Conservation (phyloP, 2,113 vertebrate genomes). For the Alexandromys fortis region DNA sequence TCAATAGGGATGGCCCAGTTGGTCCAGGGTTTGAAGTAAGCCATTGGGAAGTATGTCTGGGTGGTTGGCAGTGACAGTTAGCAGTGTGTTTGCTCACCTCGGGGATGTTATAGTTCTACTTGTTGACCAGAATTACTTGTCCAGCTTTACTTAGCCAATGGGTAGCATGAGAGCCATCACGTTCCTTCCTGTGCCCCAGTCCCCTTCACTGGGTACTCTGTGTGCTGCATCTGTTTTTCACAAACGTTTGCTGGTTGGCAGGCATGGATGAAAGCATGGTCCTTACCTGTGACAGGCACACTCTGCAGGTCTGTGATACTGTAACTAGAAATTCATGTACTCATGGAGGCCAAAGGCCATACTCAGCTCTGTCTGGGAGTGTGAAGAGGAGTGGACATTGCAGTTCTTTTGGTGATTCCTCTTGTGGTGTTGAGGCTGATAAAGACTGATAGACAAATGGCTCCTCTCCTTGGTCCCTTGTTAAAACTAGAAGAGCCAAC, state of each 20-base stretch:
- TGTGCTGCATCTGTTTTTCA: background rate
- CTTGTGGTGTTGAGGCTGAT: accelerated
- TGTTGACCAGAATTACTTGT: background rate
- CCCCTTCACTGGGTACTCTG: background rate
- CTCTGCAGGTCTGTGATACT: conserved; percentile 9
- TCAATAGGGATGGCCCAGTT: background rate
- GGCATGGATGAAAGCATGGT: conserved; percentile 19
- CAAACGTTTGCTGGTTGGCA: background rate
- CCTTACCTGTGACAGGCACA: conserved; percentile 23
- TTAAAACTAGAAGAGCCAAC: background rate
- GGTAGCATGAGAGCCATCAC: accelerated
- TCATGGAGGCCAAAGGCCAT: background rate
- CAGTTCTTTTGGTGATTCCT: background rate
- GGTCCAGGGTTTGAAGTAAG: background rate
- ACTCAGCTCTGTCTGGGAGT: background rate
- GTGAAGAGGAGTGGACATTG: background rate
- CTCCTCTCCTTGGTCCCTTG: background rate
- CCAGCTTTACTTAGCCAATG: background rate
- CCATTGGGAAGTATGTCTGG: background rate
- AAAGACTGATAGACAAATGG: background rate
- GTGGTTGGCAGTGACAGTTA: background rate
- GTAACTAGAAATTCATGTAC: conserved; percentile 51
- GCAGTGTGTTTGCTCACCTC: background rate
- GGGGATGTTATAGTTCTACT: background rate
- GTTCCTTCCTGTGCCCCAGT: background rate